Base-by-base conservation (phyloP, 1,140 invertebrate species). In the Lutraria rhynchaena region DNA sequence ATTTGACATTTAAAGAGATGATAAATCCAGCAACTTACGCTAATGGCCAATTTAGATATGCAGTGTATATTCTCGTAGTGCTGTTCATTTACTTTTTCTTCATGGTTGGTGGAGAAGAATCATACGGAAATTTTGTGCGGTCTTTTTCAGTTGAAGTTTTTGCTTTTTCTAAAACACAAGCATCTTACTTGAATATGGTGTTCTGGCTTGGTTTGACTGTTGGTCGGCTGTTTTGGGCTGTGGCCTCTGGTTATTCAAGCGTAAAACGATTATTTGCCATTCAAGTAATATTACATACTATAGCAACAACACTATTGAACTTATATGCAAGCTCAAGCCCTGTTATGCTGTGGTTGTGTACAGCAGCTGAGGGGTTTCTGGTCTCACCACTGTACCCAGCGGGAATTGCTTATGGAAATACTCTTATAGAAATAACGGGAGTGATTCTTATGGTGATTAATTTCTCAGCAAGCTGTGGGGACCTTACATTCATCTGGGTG, bases 401-500 rank as follows among this genome's bases (percentile, higher is more conserved):
- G 9, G 71, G 71, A n/a, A 61, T 75, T 15, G 55, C 71, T 9
- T 75, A 61, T n/a, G 71, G 55, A 1, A 75, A 49, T 35, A 75
- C 71, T 3, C 57, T 75, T 17, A 61, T 75, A 29, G 58, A 75
- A 61, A 60, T 75, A 44, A 61, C 49, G 1, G 71, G 71, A 3
- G 41, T 75, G 9, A 60, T 19, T 9, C 37, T 75, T 15, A 75
- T 61, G 41, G n/a, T 75, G 11, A 75, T 75, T 1, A n/a, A 60
- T n/a, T 60, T 75, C 49, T 55, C 71, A 5, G 57, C 53, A 33
- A 61, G 55, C 49, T 46, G 44, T 61, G 71, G 71, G 19, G 71
- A 75, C n/a, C 35, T 75, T 15, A 75, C 35, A 41, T 75, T 75
- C 31, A 60, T 75, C 15, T 75, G 71, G 71, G 22, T 75, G 4